Conservation (phyloP, 2,888 invertebrate genomes). For the Lasioglossum malachurum region DNA sequence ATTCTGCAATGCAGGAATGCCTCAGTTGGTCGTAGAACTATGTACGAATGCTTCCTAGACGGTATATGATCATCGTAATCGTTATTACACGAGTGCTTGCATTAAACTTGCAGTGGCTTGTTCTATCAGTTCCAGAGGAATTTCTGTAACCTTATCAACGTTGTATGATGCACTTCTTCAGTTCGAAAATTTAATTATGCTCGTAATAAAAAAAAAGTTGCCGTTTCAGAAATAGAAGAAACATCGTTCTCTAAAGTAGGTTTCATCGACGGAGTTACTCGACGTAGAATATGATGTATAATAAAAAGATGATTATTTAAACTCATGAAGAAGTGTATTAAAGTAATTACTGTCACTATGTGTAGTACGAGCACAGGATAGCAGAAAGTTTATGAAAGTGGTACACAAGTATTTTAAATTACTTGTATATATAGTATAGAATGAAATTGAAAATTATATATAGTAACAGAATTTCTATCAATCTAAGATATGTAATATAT, state of each 20-base stretch:
- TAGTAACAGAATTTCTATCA: background rate
- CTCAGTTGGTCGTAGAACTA: conserved; percentile 6
- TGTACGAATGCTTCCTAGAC: background rate
- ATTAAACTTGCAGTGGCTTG: conserved; percentile 27
- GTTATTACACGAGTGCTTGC: background rate
- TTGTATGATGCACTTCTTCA: background rate
- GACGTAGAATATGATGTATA: background rate
- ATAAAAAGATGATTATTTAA: background rate
- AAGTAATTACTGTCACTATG: background rate
- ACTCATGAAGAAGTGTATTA: background rate
- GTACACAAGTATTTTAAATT: background rate
- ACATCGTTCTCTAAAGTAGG: background rate
- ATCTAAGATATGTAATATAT: background rate
- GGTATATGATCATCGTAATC: conserved; percentile 16
- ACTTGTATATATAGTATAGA: background rate
- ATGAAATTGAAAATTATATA: background rate
- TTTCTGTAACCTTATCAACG: conserved; percentile 16
- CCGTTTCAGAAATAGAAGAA: background rate
- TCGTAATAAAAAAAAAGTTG: background rate
- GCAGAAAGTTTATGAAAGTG: background rate
- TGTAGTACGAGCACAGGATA: background rate
- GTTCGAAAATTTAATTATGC: conserved; percentile 6
- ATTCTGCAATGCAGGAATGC: background rate
- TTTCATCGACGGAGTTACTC: background rate
- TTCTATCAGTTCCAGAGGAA: background rate